phyloP scores from a whole-genome alignment of 2,888 invertebrate species.

The Cephus spinipes region DNA sequence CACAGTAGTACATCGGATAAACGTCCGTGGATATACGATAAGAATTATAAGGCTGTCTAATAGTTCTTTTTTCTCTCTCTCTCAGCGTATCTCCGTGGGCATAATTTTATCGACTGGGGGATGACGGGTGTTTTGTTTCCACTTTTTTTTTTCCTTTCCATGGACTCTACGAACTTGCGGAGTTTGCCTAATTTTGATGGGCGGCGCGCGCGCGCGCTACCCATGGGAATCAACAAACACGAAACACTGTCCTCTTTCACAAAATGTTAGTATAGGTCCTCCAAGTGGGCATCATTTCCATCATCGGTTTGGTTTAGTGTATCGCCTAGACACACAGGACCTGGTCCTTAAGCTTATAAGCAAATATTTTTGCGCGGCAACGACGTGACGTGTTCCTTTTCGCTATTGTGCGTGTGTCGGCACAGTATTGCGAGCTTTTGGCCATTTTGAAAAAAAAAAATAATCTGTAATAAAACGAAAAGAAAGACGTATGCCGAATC shows the following conservation, averaged over 20 bases:
- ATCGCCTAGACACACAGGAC: slow-evolving; percentile 26
- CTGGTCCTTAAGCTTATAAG: slow-evolving; percentile 36
- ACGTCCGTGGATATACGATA: background rate
- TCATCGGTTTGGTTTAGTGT: slow-evolving; percentile 29
- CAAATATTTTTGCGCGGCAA: slow-evolving; percentile 47
- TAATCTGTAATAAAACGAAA: background rate
- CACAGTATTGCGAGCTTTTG: background rate
- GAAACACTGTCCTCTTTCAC: slow-evolving; percentile 14
- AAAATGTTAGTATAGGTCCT: slow-evolving; percentile 41
- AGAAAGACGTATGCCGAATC: background rate
- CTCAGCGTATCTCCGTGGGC: background rate
- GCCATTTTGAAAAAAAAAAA: slow-evolving; percentile 4
- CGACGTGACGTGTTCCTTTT: slow-evolving; percentile 23
- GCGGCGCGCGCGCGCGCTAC: slow-evolving; percentile 10
- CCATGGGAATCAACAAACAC: slow-evolving; percentile 23
- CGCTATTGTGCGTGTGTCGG: slow-evolving; percentile 4
- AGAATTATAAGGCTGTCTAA: background rate
- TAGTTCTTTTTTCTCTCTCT: background rate
- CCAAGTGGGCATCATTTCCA: slow-evolving; percentile 30
- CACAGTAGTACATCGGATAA: background rate
- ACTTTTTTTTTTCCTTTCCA: background rate
- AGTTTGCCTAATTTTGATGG: slow-evolving; percentile 12
- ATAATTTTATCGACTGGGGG: background rate
- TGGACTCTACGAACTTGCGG: background rate
- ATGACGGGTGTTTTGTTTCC: background rate